Base-by-base conservation (phyloP, 1,140 invertebrate species). In the Amyelois transitella region DNA sequence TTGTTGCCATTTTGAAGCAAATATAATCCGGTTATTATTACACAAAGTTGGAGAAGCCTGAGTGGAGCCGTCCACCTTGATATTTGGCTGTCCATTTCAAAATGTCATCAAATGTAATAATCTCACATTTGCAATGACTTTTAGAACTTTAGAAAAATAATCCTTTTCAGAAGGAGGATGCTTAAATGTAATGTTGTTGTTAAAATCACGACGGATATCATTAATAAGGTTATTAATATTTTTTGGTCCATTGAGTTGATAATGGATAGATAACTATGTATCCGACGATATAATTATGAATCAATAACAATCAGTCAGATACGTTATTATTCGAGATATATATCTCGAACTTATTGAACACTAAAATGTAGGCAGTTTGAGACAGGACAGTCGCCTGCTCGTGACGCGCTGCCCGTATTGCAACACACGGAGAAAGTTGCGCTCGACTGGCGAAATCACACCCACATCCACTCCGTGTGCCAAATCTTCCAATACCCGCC, bases 381-480 rank as follows among this genome's bases (percentile, higher is more conserved):
- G 18, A 6, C 17, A 48, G 19, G 45, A 48, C 18, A 44, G 56
- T 53, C 53, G 22, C 48, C 57, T 59, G 58, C 53, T 44, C 50
- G 44, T 61, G 65, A 60, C 59, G 60, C 58, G 56, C 51, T 52
- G 55, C 56, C 51, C n/a, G n/a, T 49, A 45, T 82, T 77, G 72
- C 77, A 75, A 80, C 72, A 69, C 62, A 58, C 59, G 64, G 81
- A 83, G 81, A 84, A 86, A 84, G 83, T 75, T 57, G 68, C 64
- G 64, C 51, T 68, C 60, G 72, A 63, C 75, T 86, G 81, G 81
- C 75, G 81, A 86, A 86, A 86, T 81, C 83, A 78, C 83, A 72
- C 83, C 80, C 78, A 84, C 83, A 69, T 58, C 64, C 59, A 61
- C 63, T 76, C 7, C 7, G 2, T 28, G 76, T 77, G 83, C 78